Evolutionary conservation across 1,140 invertebrate genomes (phyloP), one percentile per base, ranked within the genome.

Genomic region (Kradibia gibbosae): DNA sequence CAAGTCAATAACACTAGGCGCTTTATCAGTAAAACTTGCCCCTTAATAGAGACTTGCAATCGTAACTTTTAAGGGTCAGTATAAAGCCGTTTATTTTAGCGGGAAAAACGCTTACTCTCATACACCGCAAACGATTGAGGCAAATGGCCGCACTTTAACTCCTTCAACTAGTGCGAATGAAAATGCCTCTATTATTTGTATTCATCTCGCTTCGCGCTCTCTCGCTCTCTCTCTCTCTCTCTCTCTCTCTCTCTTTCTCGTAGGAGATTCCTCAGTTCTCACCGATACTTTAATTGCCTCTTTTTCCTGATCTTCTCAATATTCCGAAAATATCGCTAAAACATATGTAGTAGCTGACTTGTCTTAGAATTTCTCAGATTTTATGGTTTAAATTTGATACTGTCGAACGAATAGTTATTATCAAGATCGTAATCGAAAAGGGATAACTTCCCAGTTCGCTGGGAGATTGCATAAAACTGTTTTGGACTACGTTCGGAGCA

Each of bases 391-490:
- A 28, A 60, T 60, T 22, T 0, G 57, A n/a, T 28, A 28, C 57
- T 60, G 28, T 22, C 25, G 57, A 60, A 60, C n/a, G n/a, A 60
- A n/a, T n/a, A 60, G 25, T 28, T 28, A 60, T 60, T 60, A 31
- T 28, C 25, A 28, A 60, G 57, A 60, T 60, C 57, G 57, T 60
- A 60, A 60, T 60, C 57, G 57, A 60, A n/a, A 31, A 13, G 57
- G 31, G 60, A 62, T 34, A 13, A 1, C 3, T 62, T 34, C 28
- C 20, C 28, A 28, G 1, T 7, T 70, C 65, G 39, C 13, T 5
- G 36, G 65, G 36, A 70, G 36, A n/a, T 70, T 70, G 39, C 65
- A 31, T 13, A 25, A 39, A 70, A 70, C 17, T 70, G 39, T 70
- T 25, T 45, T 45, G 0, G 65, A 36, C 25, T 22, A 42, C 39